phyloP scores from a whole-genome alignment of 2,797 vertebrate genomes.

The Myoxocephalus aenaeus region DNA sequence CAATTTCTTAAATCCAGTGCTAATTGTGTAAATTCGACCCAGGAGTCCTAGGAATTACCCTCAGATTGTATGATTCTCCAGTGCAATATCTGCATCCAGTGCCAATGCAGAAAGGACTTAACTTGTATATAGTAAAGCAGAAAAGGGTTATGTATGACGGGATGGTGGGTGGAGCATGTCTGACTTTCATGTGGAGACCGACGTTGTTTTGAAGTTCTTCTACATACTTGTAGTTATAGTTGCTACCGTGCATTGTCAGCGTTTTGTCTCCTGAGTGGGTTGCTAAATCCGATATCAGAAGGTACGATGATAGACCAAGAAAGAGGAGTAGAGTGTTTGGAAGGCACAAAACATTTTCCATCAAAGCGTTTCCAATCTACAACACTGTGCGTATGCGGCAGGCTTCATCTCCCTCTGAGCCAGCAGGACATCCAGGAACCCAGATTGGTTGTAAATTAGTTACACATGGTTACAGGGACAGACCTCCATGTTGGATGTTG shows the following conservation, averaged over 20 bases:
- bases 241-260: neutral
- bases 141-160: neutral
- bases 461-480: conserved; percentile 56
- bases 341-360: conserved; percentile 40
- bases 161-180: no score
- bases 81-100: neutral
- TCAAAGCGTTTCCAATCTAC: conserved; percentile 32
- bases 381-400: conserved; percentile 21
- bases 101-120: no score
- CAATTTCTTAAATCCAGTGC: neutral
- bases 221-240: neutral
- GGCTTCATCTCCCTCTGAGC: conserved; percentile 39
- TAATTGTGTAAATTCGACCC: neutral
- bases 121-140: neutral
- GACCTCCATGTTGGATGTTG: conserved; percentile 30
- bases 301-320: neutral
- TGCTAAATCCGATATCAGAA: neutral
- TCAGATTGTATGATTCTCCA: neutral
- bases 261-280: neutral
- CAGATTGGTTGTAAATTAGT: conserved; percentile 59
- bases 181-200: neutral
- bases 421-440: conserved; percentile 44
- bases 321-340: conserved; percentile 22
- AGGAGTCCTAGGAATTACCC: neutral
- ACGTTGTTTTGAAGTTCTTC: neutral